Conservation (phyloP, 1,140 invertebrate species). For the Drosophila leontia region DNA sequence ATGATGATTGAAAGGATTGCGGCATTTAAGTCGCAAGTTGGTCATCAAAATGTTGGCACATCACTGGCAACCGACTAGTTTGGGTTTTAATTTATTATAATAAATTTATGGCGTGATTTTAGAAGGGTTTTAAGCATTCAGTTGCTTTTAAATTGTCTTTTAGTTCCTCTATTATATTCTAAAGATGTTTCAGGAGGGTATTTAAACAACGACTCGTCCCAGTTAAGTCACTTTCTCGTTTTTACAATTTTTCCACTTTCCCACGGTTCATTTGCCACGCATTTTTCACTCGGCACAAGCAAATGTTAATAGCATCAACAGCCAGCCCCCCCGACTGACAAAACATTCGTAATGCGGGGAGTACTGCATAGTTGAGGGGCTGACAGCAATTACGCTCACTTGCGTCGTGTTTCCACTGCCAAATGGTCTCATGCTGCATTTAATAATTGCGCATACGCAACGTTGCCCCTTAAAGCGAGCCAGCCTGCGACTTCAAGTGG, state of each 20-base stretch:
- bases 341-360: constrained; percentile 34
- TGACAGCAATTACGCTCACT: constrained; percentile 71
- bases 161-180: background rate
- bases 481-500: constrained; percentile 54
- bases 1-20: constrained; percentile 40
- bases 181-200: background rate
- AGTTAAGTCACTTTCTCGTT: background rate
- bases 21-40: constrained; percentile 15
- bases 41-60: background rate
- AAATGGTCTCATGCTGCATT: constrained; percentile 72
- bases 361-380: background rate
- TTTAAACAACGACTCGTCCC: background rate
- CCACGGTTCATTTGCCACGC: constrained; percentile 35
- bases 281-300: constrained; percentile 38
- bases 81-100: background rate
- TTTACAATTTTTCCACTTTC: constrained; percentile 1
- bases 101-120: background rate
- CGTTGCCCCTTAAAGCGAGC: constrained; percentile 68
- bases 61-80: background rate
- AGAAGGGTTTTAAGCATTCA: background rate
- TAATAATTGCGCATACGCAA: constrained; percentile 81
- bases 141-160: background rate
- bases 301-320: constrained; percentile 57
- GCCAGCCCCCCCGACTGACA: constrained; percentile 20
- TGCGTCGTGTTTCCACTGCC: constrained; percentile 50